Evolutionary conservation across 1,140 invertebrate genomes (phyloP), one percentile per base, ranked within the genome.

Genomic region (Drosophila leontia): DNA sequence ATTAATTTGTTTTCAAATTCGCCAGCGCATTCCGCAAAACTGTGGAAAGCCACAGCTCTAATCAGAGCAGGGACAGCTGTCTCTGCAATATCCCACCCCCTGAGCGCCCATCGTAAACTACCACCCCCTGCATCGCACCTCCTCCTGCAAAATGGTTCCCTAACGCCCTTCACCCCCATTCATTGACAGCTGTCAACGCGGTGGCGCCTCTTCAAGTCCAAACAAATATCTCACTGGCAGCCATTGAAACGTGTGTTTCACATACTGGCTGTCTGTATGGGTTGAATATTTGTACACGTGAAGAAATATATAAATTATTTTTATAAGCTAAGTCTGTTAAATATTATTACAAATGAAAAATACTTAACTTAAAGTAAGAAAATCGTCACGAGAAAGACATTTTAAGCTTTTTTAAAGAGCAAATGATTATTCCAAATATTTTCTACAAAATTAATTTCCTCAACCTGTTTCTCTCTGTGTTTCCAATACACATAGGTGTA

Each of bases 181-280:
- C 63, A 72, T 53, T 81, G 82, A 78, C 82, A 82, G 78, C 78
- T 86, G 75, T 85, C 82, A 85, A 48, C 61, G 58, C 63, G 41
- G 34, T 75, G 82, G 83, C 82, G 82, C 78, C 80, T 63, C 59
- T 55, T 42, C 51, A 65, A 50, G 45, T 62, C 67, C 82, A 62
- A 78, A 60, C 53, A 72, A 75, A 85, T 81, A 75, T 60, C 78
- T 78, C 51, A 70, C 39, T 65, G 50, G 39, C 29, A 83, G 42
- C 44, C 60, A 68, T 39, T 67, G 41, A 63, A 48, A 59, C 42
- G 37, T 56, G 41, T 45, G 32, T 55, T 74, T 70, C 26, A 56
- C 47, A 17, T 42, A 50, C 26, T 29, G 57, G 4, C 7, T 63
- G 42, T 41, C 3, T 72, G 57, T 53, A 13, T 60, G 34, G 32